A percentile compares a stretch with the other conserved stretches of the same genome.
phyloP scores from a whole-genome alignment of 1,140 invertebrate genomes.

The Neelides sp. region DNA sequence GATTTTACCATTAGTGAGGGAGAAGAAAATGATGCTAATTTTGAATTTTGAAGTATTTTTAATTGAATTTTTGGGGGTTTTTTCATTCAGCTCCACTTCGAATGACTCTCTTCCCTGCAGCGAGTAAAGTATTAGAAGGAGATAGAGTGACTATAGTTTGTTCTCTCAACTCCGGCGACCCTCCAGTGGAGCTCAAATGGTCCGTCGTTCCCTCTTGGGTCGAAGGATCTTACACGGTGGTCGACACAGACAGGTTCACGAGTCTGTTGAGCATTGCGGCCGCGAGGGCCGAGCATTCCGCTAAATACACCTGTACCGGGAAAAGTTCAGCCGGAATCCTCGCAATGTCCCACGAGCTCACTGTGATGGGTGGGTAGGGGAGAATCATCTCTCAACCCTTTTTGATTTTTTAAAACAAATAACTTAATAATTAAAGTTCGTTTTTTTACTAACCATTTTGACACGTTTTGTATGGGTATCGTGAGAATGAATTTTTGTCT shows the following conservation, averaged over 20 bases:
- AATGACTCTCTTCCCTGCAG: conserved; percentile 19
- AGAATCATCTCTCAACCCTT: too few species aligned
- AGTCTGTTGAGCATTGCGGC: conserved; percentile 27
- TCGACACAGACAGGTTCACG: conserved; percentile 22
- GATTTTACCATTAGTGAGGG: too few species aligned
- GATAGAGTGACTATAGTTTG: conserved; percentile 62
- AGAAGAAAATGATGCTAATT: too few species aligned
- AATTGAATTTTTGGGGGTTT: too few species aligned
- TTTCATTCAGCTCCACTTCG: conserved; percentile 26
- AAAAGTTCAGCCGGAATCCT: conserved; percentile 50
- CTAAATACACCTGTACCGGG: conserved; percentile 37
- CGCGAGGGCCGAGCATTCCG: conserved; percentile 27
- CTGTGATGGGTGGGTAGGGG: conserved; percentile 20
- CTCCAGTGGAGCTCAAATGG: conserved; percentile 62
- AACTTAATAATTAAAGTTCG: too few species aligned
- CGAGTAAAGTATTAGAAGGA: conserved; percentile 35
- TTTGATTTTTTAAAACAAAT: conserved; percentile 25
- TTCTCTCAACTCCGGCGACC: conserved; percentile 62
- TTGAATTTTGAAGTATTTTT: too few species aligned
- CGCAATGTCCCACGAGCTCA: conserved; percentile 50
- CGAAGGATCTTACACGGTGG: conserved; percentile 44
- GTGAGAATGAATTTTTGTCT: too few species aligned
- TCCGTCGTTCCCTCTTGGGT: conserved; percentile 63
- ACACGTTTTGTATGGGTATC: too few species aligned
- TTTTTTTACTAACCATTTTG: too few species aligned